Evolutionary conservation across 2,797 vertebrate species (phyloP).

Genomic region (Crocidura indochinensis): DNA sequence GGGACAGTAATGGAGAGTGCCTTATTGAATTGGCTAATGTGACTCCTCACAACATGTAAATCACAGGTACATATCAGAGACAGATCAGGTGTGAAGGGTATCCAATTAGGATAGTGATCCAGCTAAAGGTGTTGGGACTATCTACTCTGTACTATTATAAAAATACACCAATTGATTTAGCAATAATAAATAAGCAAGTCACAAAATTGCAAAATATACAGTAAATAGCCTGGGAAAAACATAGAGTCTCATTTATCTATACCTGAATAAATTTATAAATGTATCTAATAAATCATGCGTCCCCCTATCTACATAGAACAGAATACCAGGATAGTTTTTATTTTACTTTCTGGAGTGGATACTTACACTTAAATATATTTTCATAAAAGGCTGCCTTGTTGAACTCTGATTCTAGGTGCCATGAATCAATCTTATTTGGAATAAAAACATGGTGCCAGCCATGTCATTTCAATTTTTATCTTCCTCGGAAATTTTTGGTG

Average conservation of each 20-base stretch:
- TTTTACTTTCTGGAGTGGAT: background rate
- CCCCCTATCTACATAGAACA: background rate
- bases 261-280: background rate
- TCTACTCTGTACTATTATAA: too few relatives aligned
- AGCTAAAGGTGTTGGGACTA: too few relatives aligned
- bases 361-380: background rate
- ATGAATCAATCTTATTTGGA: background rate
- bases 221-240: slow-evolving; percentile 9
- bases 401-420: background rate
- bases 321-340: background rate
- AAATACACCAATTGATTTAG: too few relatives aligned
- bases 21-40: too few relatives aligned
- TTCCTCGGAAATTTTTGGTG: background rate
- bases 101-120: too few relatives aligned
- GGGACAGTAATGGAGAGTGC: too few relatives aligned
- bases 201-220: too few relatives aligned
- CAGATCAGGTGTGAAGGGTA: too few relatives aligned
- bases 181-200: too few relatives aligned
- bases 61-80: too few relatives aligned
- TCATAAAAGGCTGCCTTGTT: background rate
- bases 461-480: too few relatives aligned
- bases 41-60: too few relatives aligned
- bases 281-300: background rate
- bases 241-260: background rate
- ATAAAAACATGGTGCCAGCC: background rate